Evolutionary conservation across 1,140 invertebrate species (phyloP).

Genomic region (Drosophila subobscura): DNA sequence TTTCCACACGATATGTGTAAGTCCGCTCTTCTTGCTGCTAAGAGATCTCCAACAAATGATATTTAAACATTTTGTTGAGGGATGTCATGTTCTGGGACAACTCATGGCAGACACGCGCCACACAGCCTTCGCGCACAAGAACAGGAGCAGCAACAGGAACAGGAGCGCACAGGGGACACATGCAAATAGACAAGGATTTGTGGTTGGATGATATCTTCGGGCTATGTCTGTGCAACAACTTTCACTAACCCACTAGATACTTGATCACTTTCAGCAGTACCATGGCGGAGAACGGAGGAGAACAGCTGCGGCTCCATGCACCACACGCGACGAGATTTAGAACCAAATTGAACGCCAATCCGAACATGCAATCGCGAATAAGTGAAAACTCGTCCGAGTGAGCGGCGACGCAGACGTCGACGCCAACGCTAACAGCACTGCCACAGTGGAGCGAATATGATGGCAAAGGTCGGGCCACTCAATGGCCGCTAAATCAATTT

Average conservation of each 20-base stretch:
- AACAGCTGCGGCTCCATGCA: slow-evolving; percentile 60
- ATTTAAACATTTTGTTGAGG: slow-evolving; percentile 75
- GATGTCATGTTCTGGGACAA: slow-evolving; percentile 74
- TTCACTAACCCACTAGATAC: slow-evolving; percentile 75
- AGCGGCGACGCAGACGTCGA: slow-evolving; percentile 31
- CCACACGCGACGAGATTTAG: slow-evolving; percentile 74
- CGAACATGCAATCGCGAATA: slow-evolving; percentile 68
- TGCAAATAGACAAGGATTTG: slow-evolving; percentile 18
- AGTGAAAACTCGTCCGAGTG: slow-evolving; percentile 62
- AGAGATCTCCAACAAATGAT: slow-evolving; percentile 64
- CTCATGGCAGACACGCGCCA: slow-evolving; percentile 67
- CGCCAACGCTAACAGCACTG: slow-evolving; percentile 7
- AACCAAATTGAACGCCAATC: slow-evolving; percentile 75
- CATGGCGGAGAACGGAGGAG: slow-evolving; percentile 41
- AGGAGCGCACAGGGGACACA: no score
- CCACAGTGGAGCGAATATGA: slow-evolving; percentile 51
- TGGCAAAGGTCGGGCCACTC: slow-evolving; percentile 12
- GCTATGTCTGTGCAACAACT: slow-evolving; percentile 12
- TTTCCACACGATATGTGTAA: neutral
- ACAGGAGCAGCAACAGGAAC: no score
- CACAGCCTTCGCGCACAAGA: slow-evolving; percentile 51
- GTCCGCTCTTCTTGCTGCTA: slow-evolving; percentile 23
- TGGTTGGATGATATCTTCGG: slow-evolving; percentile 23
- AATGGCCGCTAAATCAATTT: slow-evolving; percentile 7
- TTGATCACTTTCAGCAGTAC: slow-evolving; percentile 78